Base-by-base conservation (phyloP, 2,888 invertebrate species). In the Laothoe populi region DNA sequence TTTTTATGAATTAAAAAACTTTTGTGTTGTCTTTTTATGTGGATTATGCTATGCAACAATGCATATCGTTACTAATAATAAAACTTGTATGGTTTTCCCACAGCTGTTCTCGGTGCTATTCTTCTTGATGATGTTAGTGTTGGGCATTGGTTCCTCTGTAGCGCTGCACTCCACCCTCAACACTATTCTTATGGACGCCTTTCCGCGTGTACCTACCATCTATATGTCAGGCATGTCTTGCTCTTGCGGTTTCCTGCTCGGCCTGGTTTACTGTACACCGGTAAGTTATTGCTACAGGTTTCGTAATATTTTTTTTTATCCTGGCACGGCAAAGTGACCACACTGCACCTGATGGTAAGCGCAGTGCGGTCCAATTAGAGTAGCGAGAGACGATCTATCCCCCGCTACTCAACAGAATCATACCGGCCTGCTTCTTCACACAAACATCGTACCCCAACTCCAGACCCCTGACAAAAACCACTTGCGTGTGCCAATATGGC, bases 81-180 rank as follows among this genome's bases (percentile, higher is more conserved):
- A 21, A 35, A 35, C 4, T 13, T 7, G 10, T 16, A 53, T 21
- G 19, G 46, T 13, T 21, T 40, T 0, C 35, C 88, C 88, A 13
- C 86, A 96, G 95, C 81, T 97, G 35, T 97, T 96, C 83, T 93
- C 97, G 0, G 95, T 96, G 3, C 84, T 97, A 13, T 97, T 97
- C 89, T 97, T 97, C 93, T 88, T 96, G 72, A 97, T 97, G 97
- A 91, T 97, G 86, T 94, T 95, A 64, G 95, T 96, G 1, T 90
- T 97, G 64, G 97, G 97, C 11, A 90, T 96, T 19, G 97, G 97
- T 1, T 96, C 96, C 61, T 94, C 95, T 5, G 96, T 96, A 31
- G 96, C 96, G 0, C 88, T 97, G 10, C 94, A 95, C 66, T 95
- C 95, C 13, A 94, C 95, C 31, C 89, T 95, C 64, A 95, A 96